Evolutionary conservation across 1,140 invertebrate genomes (phyloP).

Genomic region (Heliconius eleuchia): DNA sequence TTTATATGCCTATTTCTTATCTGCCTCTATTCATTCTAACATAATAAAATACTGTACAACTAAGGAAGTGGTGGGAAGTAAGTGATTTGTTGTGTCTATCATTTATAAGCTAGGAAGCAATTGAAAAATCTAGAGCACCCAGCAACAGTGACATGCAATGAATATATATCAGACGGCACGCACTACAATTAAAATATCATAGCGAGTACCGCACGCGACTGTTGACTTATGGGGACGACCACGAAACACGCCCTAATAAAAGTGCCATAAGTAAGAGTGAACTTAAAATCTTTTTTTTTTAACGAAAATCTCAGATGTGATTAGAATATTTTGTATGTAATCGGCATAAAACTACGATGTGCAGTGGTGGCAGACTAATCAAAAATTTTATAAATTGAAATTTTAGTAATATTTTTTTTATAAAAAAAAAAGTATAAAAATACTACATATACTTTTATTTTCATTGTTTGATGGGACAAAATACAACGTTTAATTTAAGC

Average conservation of each 20-base stretch:
- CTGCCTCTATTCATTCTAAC: not conserved
- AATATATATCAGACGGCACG: constrained; percentile 53
- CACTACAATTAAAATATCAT: constrained; percentile 75
- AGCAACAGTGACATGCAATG: constrained; percentile 40
- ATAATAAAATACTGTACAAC: not conserved
- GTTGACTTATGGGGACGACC: constrained; percentile 56
- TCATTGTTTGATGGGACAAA: too few relatives aligned
- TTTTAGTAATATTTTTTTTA: too few relatives aligned
- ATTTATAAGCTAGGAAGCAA: constrained; percentile 14
- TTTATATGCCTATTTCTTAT: not conserved
- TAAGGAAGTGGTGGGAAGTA: not conserved
- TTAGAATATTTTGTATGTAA: too few relatives aligned
- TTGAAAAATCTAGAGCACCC: constrained; percentile 19
- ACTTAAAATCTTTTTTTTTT: not conserved
- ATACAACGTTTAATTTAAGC: too few relatives aligned
- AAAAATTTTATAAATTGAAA: too few relatives aligned
- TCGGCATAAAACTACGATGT: too few relatives aligned
- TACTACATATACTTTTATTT: too few relatives aligned
- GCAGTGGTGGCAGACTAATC: too few relatives aligned
- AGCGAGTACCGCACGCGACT: constrained; percentile 65
- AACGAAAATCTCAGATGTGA: too few relatives aligned
- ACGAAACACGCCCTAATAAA: constrained; percentile 17
- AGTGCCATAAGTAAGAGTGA: constrained; percentile 11
- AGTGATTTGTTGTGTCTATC: constrained; percentile 15
- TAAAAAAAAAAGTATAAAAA: too few relatives aligned